Conservation (phyloP, 1,140 invertebrate species). For the Acyrthosiphon pisum region DNA sequence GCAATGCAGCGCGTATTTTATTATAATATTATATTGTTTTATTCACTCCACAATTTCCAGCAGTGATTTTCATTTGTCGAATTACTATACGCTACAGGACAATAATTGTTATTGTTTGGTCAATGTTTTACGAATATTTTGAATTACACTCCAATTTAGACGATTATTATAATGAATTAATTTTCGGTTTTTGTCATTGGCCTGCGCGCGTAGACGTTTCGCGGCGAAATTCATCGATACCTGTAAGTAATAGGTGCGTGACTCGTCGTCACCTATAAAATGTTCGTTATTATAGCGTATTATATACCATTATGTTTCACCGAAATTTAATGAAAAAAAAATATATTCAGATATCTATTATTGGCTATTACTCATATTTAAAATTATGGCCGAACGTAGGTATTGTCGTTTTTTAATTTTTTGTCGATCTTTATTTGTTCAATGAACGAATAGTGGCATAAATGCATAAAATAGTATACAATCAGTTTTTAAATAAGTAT, state of each 20-base stretch:
- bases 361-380: not conserved
- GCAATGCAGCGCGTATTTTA: too few relatives aligned
- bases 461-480: not conserved
- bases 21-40: too few relatives aligned
- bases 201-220: not conserved
- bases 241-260: not conserved
- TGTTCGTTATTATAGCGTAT: not conserved
- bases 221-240: not conserved
- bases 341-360: not conserved
- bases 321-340: not conserved
- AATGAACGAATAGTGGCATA: not conserved
- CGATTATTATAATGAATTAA: not conserved
- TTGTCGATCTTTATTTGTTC: not conserved
- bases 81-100: too few relatives aligned
- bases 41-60: not conserved
- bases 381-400: not conserved
- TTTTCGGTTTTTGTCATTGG: not conserved
- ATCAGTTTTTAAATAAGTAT: not conserved
- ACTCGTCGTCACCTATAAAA: not conserved
- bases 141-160: not conserved
- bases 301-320: conserved; percentile 4
- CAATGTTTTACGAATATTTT: not conserved
- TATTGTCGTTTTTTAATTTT: not conserved
- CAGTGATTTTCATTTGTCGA: not conserved
- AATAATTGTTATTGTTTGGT: not conserved